Evolutionary conservation across 2,797 vertebrate species (phyloP), one percentile per base, ranked within the genome.

Genomic region (Pantherophis vulpinus): DNA sequence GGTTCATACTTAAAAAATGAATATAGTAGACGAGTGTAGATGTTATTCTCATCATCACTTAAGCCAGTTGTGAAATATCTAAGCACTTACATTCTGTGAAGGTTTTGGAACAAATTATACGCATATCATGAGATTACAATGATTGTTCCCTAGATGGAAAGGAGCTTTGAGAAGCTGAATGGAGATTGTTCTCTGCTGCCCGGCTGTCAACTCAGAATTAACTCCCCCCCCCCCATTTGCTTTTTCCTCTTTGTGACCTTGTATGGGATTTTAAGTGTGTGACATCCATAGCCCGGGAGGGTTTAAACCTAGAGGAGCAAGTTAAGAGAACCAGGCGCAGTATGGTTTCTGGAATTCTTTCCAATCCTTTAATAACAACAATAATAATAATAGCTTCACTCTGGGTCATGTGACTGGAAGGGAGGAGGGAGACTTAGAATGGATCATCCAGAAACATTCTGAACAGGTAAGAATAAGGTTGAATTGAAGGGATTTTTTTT

Each of bases 1-100:
- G 94, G 94, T 95, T 90, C 55, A 93, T 93, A 90, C 3, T 51
- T 42, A 66, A 93, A 70, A 32, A 61, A 88, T 86, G 47, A 89
- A 51, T 42, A 83, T 27, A 61, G 11, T 63, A 59, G 10, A 0
- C 20, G n/a, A 0, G 11, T 1, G 5, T 92, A 89, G 89, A 86
- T 55, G 54, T 0, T 87, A 54, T 58, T 89, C 0, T 51, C 58
- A 29, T 86, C 93, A 27, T 86, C 92, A 70, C 16, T 90, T 27
- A 94, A 88, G 92, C 0, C 0, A 79, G n/a, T 88, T 56, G 8
- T 32, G 55, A 18, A 91, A 86, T 87, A 70, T 70, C 61, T 58
- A 27, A 37, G 32, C 32, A 18, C 2, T 13, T 42, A 5, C 7
- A 42, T 66, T 83, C n/a, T 61, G 54, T 59, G 63, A 32, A 47